A percentile compares a stretch with the other conserved stretches of the same genome.
Evolutionary conservation across 92 coral and sea anemone genomes (phyloP).

Genomic region (Pocillopora meandrina): DNA sequence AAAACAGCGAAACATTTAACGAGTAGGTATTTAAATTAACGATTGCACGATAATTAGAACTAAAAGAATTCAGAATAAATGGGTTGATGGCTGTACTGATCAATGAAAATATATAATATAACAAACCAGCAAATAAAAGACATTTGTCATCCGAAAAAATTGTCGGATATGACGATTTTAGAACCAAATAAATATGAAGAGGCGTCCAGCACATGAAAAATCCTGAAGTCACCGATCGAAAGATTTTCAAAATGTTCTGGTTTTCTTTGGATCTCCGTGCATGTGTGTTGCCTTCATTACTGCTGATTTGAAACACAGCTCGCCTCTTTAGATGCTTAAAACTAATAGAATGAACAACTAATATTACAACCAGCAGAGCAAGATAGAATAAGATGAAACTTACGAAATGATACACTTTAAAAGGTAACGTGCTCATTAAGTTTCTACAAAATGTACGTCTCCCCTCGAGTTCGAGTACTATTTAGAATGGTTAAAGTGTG

Average conservation of each 20-base stretch:
- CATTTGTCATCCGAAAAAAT: background rate
- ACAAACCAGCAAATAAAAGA: slow-evolving; percentile 7
- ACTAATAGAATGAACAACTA: background rate
- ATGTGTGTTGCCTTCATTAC: background rate
- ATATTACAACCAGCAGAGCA: slow-evolving; percentile 14
- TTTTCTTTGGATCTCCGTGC: slow-evolving; percentile 4
- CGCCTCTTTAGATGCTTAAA: slow-evolving; percentile 15
- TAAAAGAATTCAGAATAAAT: background rate
- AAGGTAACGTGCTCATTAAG: background rate
- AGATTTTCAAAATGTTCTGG: slow-evolving; percentile 17
- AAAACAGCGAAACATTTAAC: background rate
- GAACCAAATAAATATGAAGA: slow-evolving; percentile 8
- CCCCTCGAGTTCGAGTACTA: background rate
- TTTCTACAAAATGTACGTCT: slow-evolving; percentile 15
- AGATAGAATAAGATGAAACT: background rate
- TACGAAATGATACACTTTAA: background rate
- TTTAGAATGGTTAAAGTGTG: background rate
- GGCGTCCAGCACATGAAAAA: slow-evolving; percentile 35
- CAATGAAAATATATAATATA: slow-evolving; percentile 7
- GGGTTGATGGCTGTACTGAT: slow-evolving; percentile 23
- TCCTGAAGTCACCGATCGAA: background rate
- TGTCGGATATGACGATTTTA: slow-evolving; percentile 5
- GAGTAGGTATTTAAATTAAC: background rate
- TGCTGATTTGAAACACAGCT: background rate
- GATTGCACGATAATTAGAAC: slow-evolving; percentile 6